phyloP scores from a whole-genome alignment of 2,113 vertebrate species.

The Catagonus wagneri region DNA sequence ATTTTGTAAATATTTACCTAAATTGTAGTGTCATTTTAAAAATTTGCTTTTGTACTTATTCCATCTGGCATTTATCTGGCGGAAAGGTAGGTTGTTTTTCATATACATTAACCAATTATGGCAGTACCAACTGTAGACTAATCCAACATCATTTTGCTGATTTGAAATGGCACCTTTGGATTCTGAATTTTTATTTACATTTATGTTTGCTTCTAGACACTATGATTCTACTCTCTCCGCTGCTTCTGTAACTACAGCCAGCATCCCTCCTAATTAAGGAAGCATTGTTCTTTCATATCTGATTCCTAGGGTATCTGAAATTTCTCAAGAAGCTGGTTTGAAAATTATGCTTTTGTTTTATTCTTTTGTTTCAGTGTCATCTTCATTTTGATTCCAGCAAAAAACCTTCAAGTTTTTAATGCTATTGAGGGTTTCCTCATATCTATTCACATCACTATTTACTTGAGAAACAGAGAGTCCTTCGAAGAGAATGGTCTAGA shows the following conservation, averaged over 20 bases:
- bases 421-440: not conserved
- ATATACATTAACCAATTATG: not conserved
- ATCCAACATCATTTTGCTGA: not conserved
- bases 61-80: conserved; percentile 32
- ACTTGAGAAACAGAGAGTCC: not conserved
- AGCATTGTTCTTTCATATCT: not conserved
- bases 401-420: not conserved
- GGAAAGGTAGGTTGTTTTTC: conserved; percentile 27
- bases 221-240: not conserved
- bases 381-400: not conserved
- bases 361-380: conserved; percentile 1
- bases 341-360: not conserved
- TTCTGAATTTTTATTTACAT: conserved; percentile 10
- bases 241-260: not conserved
- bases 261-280: not conserved
- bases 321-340: not conserved
- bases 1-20: conserved; percentile 52
- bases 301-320: not conserved
- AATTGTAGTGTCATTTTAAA: not conserved
- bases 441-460: not conserved
- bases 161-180: not conserved
- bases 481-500: not conserved
- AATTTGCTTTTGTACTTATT: conserved; percentile 29
- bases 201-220: not conserved
- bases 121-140: not conserved